Base-by-base conservation (phyloP, 2,888 invertebrate species). In the Mechanitis mazaeus region DNA sequence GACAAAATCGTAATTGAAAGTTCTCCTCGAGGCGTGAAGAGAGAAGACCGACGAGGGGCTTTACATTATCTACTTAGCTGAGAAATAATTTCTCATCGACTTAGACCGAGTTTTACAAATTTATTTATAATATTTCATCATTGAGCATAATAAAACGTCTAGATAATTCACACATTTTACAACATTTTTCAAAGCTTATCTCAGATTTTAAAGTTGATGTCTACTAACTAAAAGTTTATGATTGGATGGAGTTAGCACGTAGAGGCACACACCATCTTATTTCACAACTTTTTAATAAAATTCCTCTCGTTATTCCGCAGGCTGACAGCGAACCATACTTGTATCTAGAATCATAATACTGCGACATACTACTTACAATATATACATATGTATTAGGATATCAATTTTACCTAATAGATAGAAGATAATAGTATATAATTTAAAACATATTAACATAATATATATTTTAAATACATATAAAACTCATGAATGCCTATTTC, bases 1-100 rank as follows among this genome's bases (percentile, higher is more conserved):
- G 88, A 89, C 88, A 87, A 90, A 90, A 89, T 90, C 86, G 87
- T 90, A 90, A 90, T 89, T 90, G 90, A 90, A 90, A 87, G 87
- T 90, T 89, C 87, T 87, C 85, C 86, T 88, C 81, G 85, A 87
- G 89, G 89, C 88, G 90, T 83, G 87, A 87, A 87, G 86, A 42
- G 42, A 42, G 1, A 7, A 83, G 83, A 84, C 76, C 71, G 72
- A 68, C 65, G 66, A 79, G 81, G 76, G 76, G 82, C 75, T 82
- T 83, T 84, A 84, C 84, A 85, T 89, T 90, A 90, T 88, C 87
- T 86, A 88, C 87, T 88, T 88, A 87, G 84, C 79, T 77, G 78
- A 76, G 84, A 87, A 88, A 87, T 88, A 87, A 89, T 87, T 88
- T 84, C 78, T 79, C 72, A 69, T 75, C 73, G 73, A 75, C 78